Base-by-base conservation (phyloP, 2,113 vertebrate species). In the Podarcis cretensis region DNA sequence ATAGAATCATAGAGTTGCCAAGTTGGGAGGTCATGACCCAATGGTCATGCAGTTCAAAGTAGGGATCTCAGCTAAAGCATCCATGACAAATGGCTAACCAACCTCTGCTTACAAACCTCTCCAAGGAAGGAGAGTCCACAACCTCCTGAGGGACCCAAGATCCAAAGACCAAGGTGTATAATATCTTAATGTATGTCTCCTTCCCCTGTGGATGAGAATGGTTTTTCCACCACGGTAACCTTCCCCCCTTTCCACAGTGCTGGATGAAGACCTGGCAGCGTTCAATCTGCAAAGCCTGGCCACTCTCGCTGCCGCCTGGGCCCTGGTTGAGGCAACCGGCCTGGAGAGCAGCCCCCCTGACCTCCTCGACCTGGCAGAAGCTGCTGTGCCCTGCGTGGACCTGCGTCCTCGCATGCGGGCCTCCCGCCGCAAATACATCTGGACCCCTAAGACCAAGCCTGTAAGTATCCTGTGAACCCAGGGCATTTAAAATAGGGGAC, bases 211-310 rank as follows among this genome's bases (percentile, higher is more conserved):
- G 43, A 18, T 32, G 57, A 48, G 83, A 79, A 43, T 23, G 48
- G 10, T 37, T 35, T 68, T 40, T 40, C 57, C 35, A 1, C 16
- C 16, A 1, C 0, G 0, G 48, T 85, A 83, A 87, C 18, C 1
- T 87, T n/a, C 32, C 87, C 63, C 0, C 0, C 66, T 83, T 48
- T 0, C 35, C 21, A 4, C 92, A 96, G 97, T 95, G 86, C 94
- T 96, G 97, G 98, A 97, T 74, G 98, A 98, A 86, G 98, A 99
- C 59, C 75, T 97, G 91, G 96, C 98, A 89, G 97, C 97, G 92
- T 98, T 98, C 94, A 98, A 99, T 96, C 98, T 99, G 82, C 98
- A 98, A 93, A 98, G 97, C 89, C 97, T 99, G 59, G 99, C 98
- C 75, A 99, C 98, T 0, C 95, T 99, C 94, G 98, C 99, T 2